phyloP scores from a whole-genome alignment of 2,797 vertebrate genomes.

The Tolypeutes matacus region DNA sequence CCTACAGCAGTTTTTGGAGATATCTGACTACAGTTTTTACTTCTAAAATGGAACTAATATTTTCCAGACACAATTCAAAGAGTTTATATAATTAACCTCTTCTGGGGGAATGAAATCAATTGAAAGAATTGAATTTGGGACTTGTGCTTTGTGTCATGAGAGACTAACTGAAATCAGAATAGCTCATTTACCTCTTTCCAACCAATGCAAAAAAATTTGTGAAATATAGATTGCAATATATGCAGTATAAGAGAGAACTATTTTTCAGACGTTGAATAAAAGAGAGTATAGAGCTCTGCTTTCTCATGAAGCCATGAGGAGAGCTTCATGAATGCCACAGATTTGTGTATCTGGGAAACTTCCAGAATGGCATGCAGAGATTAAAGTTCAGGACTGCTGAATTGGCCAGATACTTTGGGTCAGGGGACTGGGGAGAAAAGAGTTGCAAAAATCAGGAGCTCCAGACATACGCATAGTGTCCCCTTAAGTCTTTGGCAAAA shows the following conservation, averaged over 20 bases:
- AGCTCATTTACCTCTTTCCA: neutral
- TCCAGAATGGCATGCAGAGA: neutral
- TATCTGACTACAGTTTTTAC: neutral
- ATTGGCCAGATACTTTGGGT: neutral
- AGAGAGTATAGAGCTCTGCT: neutral
- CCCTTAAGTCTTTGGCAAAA: neutral
- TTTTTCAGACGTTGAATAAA: neutral
- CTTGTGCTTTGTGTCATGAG: neutral
- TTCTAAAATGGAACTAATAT: neutral
- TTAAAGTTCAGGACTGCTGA: neutral
- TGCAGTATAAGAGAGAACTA: neutral
- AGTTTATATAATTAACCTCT: neutral
- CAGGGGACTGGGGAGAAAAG: neutral
- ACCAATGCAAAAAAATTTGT: neutral
- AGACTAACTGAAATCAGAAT: too few relatives aligned
- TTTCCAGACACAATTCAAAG: neutral
- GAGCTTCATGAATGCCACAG: neutral
- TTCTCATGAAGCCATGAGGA: neutral
- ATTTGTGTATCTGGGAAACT: neutral
- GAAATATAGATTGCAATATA: too few relatives aligned
- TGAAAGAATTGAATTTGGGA: neutral
- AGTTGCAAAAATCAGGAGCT: neutral
- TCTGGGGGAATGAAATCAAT: neutral
- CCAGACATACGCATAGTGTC: neutral
- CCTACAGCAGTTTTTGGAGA: neutral